Conservation (phyloP, 2,888 invertebrate species). For the Plebejus argus region DNA sequence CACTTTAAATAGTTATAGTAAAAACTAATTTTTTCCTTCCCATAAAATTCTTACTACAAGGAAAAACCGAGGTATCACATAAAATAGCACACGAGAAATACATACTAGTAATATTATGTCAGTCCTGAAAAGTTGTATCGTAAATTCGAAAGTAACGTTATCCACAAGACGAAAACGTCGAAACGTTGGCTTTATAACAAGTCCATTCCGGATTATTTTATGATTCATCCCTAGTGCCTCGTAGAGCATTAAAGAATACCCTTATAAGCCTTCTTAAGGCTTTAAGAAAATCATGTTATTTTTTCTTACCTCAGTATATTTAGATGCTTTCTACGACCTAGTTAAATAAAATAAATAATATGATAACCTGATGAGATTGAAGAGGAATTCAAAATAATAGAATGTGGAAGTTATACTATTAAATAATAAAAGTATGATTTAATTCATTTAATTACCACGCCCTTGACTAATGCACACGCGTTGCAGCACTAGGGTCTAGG, state of each 20-base stretch:
- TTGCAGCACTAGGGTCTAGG: too few relatives aligned
- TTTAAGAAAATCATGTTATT: not conserved
- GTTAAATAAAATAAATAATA: not conserved
- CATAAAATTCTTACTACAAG: not conserved
- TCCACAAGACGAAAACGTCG: constrained; percentile 23
- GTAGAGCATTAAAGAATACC: constrained; percentile 16
- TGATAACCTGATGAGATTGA: not conserved
- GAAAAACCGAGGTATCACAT: not conserved
- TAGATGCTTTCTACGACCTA: not conserved
- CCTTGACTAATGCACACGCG: too few relatives aligned
- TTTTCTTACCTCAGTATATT: not conserved
- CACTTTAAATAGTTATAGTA: not conserved
- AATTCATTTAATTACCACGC: too few relatives aligned
- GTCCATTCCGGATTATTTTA: constrained; percentile 26
- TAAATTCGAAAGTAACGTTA: not conserved
- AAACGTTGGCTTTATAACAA: constrained; percentile 27
- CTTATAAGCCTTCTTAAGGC: constrained; percentile 10
- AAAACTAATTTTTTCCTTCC: not conserved
- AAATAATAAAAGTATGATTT: too few relatives aligned
- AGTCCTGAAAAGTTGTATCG: constrained; percentile 1
- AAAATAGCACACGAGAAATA: not conserved
- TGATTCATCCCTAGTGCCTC: constrained; percentile 19
- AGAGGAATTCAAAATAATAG: not conserved
- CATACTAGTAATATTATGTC: constrained; percentile 5
- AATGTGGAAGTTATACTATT: too few relatives aligned